Conservation (phyloP, 2,888 invertebrate genomes). For the Apantesis nais region DNA sequence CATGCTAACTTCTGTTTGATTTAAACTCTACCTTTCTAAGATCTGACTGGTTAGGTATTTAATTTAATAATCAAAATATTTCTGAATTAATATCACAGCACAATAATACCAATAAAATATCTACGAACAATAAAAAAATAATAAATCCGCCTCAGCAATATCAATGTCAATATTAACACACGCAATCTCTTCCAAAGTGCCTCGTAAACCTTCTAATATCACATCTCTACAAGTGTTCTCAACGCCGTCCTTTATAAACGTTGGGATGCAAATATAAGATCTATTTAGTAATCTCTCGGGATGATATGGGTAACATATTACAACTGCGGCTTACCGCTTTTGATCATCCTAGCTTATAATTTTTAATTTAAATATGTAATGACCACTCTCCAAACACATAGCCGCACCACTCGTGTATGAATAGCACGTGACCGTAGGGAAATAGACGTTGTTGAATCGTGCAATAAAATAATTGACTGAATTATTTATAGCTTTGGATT, state of each 20-base stretch:
- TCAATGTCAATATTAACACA: conserved; percentile 12
- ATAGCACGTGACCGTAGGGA: conserved; percentile 13
- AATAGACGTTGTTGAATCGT: conserved; percentile 2
- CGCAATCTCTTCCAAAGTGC: conserved; percentile 14
- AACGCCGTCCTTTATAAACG: conserved; percentile 38
- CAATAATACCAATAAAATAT: conserved; percentile 1
- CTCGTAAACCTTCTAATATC: conserved; percentile 18
- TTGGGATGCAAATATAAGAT: conserved; percentile 46
- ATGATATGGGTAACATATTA: conserved; percentile 42
- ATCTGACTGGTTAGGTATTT: too few relatives aligned
- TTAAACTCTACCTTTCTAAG: too few relatives aligned
- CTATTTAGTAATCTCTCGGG: conserved; percentile 45
- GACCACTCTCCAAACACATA: conserved; percentile 22
- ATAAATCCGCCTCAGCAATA: background rate
- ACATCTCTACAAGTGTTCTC: conserved; percentile 21
- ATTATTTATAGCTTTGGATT: background rate
- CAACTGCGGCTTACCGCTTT: conserved; percentile 20
- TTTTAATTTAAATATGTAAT: conserved; percentile 50
- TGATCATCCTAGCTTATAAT: conserved; percentile 48
- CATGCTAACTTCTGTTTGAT: too few relatives aligned
- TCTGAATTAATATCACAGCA: background rate
- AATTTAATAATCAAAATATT: background rate
- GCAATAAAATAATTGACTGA: background rate
- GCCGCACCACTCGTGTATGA: conserved; percentile 12
- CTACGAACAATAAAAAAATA: background rate